Evolutionary conservation across 2,797 vertebrate species (phyloP).

Genomic region (Labroides dimidiatus): DNA sequence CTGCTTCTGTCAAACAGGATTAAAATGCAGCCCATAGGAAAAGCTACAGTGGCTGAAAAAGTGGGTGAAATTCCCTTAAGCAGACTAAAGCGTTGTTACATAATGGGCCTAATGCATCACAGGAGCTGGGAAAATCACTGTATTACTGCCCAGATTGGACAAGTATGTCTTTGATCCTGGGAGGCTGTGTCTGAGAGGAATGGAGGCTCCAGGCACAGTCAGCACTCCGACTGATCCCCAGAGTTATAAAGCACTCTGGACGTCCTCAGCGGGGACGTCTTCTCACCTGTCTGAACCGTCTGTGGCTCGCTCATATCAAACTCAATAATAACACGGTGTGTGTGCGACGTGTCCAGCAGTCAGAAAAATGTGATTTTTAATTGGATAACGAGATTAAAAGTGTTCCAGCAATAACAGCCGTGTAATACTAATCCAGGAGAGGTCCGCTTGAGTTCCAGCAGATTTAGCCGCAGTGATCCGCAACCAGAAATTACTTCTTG

Average conservation of each 20-base stretch:
- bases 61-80: constrained; percentile 41
- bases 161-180: constrained; percentile 65
- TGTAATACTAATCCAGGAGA: constrained; percentile 23
- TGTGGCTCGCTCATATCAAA: constrained; percentile 2
- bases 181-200: constrained; percentile 42
- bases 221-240: constrained; percentile 37
- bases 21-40: constrained; percentile 30
- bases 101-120: constrained; percentile 64
- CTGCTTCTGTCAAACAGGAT: constrained; percentile 38
- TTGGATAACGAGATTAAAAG: constrained; percentile 22
- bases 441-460: constrained; percentile 1
- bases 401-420: constrained; percentile 2
- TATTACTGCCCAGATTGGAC: constrained; percentile 60
- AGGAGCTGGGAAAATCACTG: constrained; percentile 62
- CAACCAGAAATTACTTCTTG: neutral
- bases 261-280: constrained; percentile 16
- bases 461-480: constrained; percentile 20
- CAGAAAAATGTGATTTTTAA: neutral
- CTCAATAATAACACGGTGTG: neutral
- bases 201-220: constrained; percentile 36
- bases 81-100: constrained; percentile 57
- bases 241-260: constrained; percentile 24
- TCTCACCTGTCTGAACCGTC: constrained; percentile 6
- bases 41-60: constrained; percentile 45
- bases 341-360: neutral